Evolutionary conservation across 1,140 invertebrate species (phyloP).

Genomic region (Babylonia areolata): DNA sequence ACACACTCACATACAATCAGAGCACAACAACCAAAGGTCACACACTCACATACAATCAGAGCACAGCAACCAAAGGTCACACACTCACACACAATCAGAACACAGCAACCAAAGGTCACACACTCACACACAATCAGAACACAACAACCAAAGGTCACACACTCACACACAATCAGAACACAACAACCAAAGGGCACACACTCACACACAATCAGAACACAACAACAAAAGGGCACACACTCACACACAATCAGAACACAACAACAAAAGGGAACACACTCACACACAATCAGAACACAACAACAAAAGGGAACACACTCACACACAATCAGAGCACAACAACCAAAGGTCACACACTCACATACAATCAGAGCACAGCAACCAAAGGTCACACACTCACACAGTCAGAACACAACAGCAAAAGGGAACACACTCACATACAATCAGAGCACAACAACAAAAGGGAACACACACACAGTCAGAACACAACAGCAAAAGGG

Average conservation of each 20-base stretch:
- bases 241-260: conserved; percentile 1
- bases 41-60: neutral
- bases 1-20: neutral
- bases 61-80: too few species aligned
- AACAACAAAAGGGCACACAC: neutral
- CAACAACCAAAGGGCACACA: neutral
- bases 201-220: too few species aligned
- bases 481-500: too few species aligned
- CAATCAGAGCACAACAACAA: neutral
- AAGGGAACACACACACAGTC: neutral
- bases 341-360: neutral
- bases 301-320: neutral
- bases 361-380: too few species aligned
- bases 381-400: too few species aligned
- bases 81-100: neutral
- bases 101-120: neutral
- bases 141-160: too few species aligned
- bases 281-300: neutral
- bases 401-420: neutral
- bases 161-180: neutral
- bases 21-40: too few species aligned
- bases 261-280: too few species aligned
- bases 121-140: conserved; percentile 1
- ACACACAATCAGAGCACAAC: neutral
- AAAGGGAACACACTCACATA: too few species aligned